These are phyloP conservation scores for Trichonephila inaurata DNA, from an alignment of 1,140 invertebrate genomes.

Conservation along the genomic window DNA sequence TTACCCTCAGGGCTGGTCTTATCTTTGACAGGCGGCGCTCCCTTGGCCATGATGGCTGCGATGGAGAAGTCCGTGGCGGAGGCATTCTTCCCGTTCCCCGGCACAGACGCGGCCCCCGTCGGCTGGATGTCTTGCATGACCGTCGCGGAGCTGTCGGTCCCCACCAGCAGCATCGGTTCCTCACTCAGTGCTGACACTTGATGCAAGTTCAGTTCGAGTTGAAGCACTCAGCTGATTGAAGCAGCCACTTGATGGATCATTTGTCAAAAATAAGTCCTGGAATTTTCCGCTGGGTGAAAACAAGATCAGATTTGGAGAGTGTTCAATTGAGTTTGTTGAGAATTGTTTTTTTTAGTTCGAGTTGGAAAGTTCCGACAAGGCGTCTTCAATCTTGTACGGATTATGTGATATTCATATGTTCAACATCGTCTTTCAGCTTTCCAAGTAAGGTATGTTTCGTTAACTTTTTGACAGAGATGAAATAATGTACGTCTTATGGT, in stretches of 20 bases:
- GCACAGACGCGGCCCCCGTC: background rate
- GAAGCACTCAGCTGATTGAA: too few species aligned
- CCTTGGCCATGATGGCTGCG: slow-evolving; percentile 68
- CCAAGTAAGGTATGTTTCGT: too few species aligned
- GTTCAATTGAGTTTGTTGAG: too few species aligned
- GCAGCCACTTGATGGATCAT: background rate
- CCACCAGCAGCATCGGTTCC: slow-evolving; percentile 59
- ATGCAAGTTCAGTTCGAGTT: too few species aligned
- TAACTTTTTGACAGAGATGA: too few species aligned
- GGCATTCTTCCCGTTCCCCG: slow-evolving; percentile 40
- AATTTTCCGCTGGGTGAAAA: background rate
- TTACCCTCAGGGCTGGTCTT: slow-evolving; percentile 38
- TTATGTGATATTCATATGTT: too few species aligned
- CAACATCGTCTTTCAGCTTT: too few species aligned
- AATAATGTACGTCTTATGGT: too few species aligned
- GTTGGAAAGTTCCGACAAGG: too few species aligned
- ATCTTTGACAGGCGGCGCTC: slow-evolving; percentile 36
- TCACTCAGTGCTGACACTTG: background rate
- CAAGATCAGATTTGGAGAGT: too few species aligned
- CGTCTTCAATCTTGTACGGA: too few species aligned
- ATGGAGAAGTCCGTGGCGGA: slow-evolving; percentile 69
- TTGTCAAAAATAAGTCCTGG: background rate
- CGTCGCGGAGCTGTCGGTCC: slow-evolving; percentile 22
- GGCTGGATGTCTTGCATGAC: slow-evolving; percentile 44
- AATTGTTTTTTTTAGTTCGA: too few species aligned